A percentile compares a stretch with the other conserved stretches of the same genome.
phyloP scores from a whole-genome alignment of 1,140 invertebrate genomes.

The Thereuonema tuberculata region DNA sequence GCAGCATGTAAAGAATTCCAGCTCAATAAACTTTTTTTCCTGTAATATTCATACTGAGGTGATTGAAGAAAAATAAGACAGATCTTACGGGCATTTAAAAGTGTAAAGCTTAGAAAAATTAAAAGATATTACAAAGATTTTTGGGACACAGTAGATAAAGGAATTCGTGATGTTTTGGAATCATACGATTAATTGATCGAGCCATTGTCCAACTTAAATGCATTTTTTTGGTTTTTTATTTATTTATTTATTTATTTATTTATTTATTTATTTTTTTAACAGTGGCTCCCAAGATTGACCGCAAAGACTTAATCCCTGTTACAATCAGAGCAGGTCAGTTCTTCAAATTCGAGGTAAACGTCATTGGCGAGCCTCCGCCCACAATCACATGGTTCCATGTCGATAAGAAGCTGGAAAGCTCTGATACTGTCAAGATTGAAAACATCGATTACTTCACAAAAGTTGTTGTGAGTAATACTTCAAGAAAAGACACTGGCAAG shows the following conservation, averaged over 20 bases:
- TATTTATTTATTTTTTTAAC: slow-evolving; percentile 23
- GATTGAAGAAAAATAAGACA: too few species aligned
- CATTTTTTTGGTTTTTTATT: too few species aligned
- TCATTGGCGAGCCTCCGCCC: slow-evolving; percentile 90
- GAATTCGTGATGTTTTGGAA: too few species aligned
- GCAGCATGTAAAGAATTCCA: too few species aligned
- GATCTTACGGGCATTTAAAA: too few species aligned
- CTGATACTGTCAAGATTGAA: slow-evolving; percentile 47
- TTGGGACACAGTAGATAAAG: too few species aligned
- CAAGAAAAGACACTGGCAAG: slow-evolving; percentile 68
- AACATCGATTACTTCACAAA: slow-evolving; percentile 90
- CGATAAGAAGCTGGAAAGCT: slow-evolving; percentile 46
- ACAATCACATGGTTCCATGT: slow-evolving; percentile 75
- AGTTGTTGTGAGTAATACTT: slow-evolving; percentile 61
- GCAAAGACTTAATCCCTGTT: slow-evolving; percentile 76
- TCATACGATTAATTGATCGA: too few species aligned
- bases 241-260: slow-evolving; percentile 8
- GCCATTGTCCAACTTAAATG: too few species aligned
- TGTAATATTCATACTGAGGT: too few species aligned
- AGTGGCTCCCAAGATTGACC: slow-evolving; percentile 83
- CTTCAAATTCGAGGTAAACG: slow-evolving; percentile 84
- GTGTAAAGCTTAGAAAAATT: too few species aligned
- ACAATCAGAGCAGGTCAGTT: slow-evolving; percentile 79
- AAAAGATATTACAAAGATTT: too few species aligned
- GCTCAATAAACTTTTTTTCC: too few species aligned